Evolutionary conservation across 2,797 vertebrate species (phyloP).

Genomic region (Oryzias sinensis): DNA sequence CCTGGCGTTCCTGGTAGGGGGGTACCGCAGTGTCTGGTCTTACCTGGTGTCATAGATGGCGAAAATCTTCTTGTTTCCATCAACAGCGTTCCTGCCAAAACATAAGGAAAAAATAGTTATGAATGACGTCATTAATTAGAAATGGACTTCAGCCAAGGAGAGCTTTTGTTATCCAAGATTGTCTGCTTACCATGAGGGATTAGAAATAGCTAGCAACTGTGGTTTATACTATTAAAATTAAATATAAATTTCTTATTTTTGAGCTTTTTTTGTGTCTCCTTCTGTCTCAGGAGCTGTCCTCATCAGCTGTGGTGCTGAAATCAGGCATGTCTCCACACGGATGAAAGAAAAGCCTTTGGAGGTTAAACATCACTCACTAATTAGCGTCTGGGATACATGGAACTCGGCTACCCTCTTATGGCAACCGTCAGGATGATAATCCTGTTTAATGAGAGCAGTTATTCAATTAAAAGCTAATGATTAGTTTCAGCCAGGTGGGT

Average conservation of each 20-base stretch:
- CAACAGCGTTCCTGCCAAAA: constrained; percentile 88
- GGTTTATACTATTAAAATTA: no score
- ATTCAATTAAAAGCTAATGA: neutral
- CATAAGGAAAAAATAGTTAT: constrained; percentile 37
- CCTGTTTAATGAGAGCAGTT: neutral
- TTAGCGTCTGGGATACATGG: constrained; percentile 48
- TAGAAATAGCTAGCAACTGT: no score
- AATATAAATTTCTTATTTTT: no score
- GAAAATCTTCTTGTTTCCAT: constrained; percentile 92
- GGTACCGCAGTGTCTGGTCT: constrained; percentile 38
- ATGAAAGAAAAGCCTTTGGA: constrained; percentile 8
- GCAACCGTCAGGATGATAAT: constrained; percentile 57
- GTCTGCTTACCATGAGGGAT: no score
- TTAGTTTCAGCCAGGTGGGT: neutral
- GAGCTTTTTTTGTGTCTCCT: neutral
- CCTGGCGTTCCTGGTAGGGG: neutral
- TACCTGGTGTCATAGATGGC: constrained; percentile 95
- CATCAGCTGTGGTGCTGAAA: constrained; percentile 46
- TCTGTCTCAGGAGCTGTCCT: constrained; percentile 46
- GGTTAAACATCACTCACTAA: constrained; percentile 32
- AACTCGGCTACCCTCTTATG: constrained; percentile 81
- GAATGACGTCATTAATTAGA: constrained; percentile 20
- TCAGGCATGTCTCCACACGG: constrained; percentile 18
- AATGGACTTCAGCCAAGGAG: constrained; percentile 7
- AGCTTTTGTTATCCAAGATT: neutral